These are phyloP conservation scores for Isurus oxyrinchus DNA, from an alignment of 2,113 vertebrate species.

Conservation along the genomic window DNA sequence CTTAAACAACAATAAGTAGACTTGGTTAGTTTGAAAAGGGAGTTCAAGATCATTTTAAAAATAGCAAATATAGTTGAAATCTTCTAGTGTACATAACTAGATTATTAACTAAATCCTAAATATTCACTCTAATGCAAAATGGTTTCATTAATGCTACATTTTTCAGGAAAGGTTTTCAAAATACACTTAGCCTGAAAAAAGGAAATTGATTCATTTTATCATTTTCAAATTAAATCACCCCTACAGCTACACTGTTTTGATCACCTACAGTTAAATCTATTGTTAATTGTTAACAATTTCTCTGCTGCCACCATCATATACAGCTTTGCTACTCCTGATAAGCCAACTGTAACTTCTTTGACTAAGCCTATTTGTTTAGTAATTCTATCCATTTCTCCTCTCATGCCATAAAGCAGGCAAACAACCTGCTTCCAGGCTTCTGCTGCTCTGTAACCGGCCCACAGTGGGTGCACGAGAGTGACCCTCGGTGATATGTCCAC, in stretches of 20 bases:
- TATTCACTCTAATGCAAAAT: not conserved
- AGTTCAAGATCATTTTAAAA: not conserved
- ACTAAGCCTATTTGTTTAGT: not conserved
- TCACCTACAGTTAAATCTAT: not conserved
- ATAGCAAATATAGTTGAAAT: not conserved
- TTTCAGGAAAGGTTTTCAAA: not conserved
- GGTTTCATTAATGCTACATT: not conserved
- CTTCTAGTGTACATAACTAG: not conserved
- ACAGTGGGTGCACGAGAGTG: not conserved
- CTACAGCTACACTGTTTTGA: not conserved
- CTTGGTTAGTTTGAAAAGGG: not conserved
- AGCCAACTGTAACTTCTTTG: not conserved
- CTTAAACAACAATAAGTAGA: not conserved
- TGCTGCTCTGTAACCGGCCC: not conserved
- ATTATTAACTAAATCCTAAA: not conserved
- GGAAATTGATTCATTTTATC: not conserved
- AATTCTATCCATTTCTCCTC: not conserved
- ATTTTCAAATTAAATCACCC: not conserved
- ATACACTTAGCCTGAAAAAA: not conserved
- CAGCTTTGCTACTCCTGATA: not conserved
- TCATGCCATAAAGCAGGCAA: not conserved
- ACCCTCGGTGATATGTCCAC: not conserved
- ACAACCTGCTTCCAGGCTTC: not conserved
- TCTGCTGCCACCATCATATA: not conserved
- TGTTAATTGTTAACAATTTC: not conserved